Evolutionary conservation across 2,113 vertebrate species (phyloP).

Genomic region (Gasterosteus aculeatus): DNA sequence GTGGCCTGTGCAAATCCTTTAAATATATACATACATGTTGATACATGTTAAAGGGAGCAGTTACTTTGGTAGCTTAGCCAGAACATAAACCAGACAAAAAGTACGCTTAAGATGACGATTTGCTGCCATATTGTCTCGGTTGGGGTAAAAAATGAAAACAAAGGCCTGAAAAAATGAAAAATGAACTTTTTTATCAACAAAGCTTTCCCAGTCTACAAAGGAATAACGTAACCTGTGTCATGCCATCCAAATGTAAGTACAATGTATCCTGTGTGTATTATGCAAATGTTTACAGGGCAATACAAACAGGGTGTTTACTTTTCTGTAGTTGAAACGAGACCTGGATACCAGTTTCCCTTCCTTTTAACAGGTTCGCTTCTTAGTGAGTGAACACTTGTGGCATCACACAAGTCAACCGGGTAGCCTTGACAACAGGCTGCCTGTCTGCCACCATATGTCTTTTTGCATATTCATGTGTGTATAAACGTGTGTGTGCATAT

Average conservation of each 20-base stretch:
- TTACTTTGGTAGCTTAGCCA: neutral
- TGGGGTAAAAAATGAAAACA: neutral
- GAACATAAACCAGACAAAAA: neutral
- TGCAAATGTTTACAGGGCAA: neutral
- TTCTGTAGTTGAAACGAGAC: neutral
- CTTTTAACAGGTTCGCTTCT: conserved; percentile 2
- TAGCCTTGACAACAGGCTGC: conserved; percentile 33
- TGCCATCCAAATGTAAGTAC: neutral
- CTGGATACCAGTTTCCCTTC: neutral
- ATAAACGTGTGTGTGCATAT: neutral
- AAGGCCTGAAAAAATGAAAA: neutral
- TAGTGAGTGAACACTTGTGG: conserved; percentile 12
- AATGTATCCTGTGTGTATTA: neutral
- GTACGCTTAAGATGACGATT: neutral
- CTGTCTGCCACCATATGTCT: conserved; percentile 25
- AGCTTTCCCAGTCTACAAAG: neutral
- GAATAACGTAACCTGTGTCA: neutral
- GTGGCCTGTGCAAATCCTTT: neutral
- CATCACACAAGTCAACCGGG: conserved; percentile 25
- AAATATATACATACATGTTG: neutral
- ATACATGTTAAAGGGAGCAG: neutral
- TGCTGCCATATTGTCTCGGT: neutral
- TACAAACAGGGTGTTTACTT: neutral
- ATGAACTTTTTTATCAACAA: neutral
- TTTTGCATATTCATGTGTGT: conserved; percentile 11